Conservation (phyloP, 2,797 vertebrate genomes). For the Otus scops region DNA sequence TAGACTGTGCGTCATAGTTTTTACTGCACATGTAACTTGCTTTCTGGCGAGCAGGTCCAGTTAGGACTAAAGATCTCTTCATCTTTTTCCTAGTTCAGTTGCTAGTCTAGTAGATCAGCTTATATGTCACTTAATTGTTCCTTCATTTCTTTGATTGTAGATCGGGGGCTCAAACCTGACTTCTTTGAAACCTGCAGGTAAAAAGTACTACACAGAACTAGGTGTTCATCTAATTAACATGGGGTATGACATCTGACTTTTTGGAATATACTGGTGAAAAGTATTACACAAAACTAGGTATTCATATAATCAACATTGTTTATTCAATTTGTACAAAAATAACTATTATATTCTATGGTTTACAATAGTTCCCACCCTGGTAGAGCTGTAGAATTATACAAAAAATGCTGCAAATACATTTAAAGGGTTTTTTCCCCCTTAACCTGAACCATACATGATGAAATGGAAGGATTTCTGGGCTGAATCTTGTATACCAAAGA, state of each 20-base stretch:
- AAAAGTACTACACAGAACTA: background rate
- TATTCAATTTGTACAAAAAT: background rate
- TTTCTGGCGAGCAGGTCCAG: background rate
- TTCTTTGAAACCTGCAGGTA: background rate
- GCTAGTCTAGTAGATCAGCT: background rate
- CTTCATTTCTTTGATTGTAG: background rate
- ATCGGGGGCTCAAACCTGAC: background rate
- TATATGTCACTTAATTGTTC: background rate
- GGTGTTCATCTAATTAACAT: background rate
- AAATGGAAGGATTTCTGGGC: background rate
- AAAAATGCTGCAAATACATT: background rate
- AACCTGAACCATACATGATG: background rate
- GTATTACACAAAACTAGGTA: background rate
- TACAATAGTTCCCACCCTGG: background rate
- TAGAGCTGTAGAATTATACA: background rate
- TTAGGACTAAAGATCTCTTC: background rate
- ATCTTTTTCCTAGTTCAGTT: background rate
- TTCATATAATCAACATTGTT: background rate
- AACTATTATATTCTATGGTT: background rate
- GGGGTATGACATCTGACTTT: background rate
- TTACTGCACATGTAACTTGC: background rate
- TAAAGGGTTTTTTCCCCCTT: background rate
- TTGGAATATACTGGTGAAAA: background rate
- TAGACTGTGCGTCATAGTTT: background rate
- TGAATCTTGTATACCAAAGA: background rate